Evolutionary conservation across 2,888 invertebrate genomes (phyloP), one percentile per base, ranked within the genome.

Genomic region (Cinara cedri): DNA sequence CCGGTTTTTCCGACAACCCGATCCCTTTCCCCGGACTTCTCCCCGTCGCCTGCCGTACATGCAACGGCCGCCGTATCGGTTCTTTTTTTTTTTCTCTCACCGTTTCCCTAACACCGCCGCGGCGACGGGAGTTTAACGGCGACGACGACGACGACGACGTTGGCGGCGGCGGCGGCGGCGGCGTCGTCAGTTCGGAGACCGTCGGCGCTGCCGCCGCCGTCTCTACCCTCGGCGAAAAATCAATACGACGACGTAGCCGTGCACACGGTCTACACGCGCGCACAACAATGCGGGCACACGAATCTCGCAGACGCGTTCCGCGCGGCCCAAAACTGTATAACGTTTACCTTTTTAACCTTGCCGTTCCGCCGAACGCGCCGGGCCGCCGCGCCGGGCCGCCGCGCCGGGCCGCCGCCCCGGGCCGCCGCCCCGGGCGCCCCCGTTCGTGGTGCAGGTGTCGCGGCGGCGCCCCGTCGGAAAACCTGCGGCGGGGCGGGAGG

Each of bases 171-270:
- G 44, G 42, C 60, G 49, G 42, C 19, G 21, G 9, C 55, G 34
- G 8, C 44, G 65, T 13, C 19, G 54, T 42, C 14, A n/a, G 78
- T 51, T 68, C 66, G 78, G 78, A 55, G 26, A 68, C 68, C 49
- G 70, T 68, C 70, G 78, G 57, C 78, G 78, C 78, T 70, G 78
- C 60, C 60, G n/a, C 49, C 78, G 70, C 78, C 78, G 78, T 51
- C 60, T 34, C 78, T 78, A 78, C 78, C 78, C 78, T 78, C 60
- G n/a, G 57, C 46, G 78, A 70, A 78, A 76, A 78, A 78, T 78
- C 78, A 78, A 78, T 78, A 78, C 78, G 24, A 24, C 54, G 63
- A 34, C 74, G 54, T 62, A 21, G 21, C 46, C 24, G 57, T 19
- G 55, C 16, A 55, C 16, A 68, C 46, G 21, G 19, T 26, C 4